Conservation (phyloP, 1,140 invertebrate genomes). For the Ruditapes philippinarum region DNA sequence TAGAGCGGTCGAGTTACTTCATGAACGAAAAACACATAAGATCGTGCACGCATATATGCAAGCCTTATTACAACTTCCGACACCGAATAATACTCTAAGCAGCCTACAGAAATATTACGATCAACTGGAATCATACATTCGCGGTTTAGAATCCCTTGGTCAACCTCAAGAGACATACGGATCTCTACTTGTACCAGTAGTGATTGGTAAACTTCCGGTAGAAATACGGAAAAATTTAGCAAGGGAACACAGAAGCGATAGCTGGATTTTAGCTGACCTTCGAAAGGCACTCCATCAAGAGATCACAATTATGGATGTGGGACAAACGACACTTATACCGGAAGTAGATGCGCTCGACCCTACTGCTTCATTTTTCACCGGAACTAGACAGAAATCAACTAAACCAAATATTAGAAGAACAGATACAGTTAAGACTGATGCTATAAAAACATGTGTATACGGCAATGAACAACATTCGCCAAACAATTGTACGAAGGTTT, state of each 20-base stretch:
- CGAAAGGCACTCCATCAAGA: not conserved
- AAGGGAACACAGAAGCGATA: not conserved
- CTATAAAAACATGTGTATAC: not conserved
- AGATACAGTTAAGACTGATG: not conserved
- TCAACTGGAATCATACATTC: slow-evolving; percentile 6
- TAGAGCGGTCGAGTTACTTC: slow-evolving; percentile 37
- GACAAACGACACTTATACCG: not conserved
- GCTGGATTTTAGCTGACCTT: slow-evolving; percentile 3
- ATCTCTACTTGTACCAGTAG: not conserved
- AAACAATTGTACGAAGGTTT: not conserved
- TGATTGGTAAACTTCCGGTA: not conserved
- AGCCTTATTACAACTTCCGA: slow-evolving; percentile 51
- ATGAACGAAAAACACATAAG: slow-evolving; percentile 57
- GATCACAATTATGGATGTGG: not conserved
- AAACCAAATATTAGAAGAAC: not conserved
- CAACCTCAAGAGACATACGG: not conserved
- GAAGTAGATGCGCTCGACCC: not conserved
- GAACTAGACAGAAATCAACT: not conserved
- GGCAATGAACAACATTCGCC: not conserved
- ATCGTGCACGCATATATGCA: slow-evolving; percentile 62
- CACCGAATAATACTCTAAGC: not conserved
- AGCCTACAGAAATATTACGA: slow-evolving; percentile 58
- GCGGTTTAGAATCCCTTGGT: slow-evolving; percentile 18
- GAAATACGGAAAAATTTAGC: slow-evolving; percentile 2
- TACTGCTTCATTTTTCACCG: slow-evolving; percentile 26